Conservation (phyloP, 2,888 invertebrate genomes). For the Craniophora ligustri region DNA sequence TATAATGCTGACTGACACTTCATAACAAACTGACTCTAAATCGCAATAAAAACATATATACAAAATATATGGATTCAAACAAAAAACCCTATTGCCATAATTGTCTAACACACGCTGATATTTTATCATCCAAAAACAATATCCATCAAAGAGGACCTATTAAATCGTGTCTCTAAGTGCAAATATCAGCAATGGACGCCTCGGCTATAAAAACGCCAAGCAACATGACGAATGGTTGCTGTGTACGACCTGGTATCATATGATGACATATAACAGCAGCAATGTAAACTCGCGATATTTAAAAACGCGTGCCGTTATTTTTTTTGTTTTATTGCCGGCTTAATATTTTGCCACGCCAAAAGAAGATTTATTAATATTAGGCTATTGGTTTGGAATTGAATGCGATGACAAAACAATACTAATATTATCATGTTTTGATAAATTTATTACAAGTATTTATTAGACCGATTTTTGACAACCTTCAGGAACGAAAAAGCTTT, state of each 20-base stretch:
- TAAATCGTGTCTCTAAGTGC: slow-evolving; percentile 53
- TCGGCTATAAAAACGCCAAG: slow-evolving; percentile 59
- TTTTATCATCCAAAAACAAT: slow-evolving; percentile 49
- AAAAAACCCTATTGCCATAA: slow-evolving; percentile 29
- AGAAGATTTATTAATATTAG: slow-evolving; percentile 1
- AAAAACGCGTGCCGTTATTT: slow-evolving; percentile 27
- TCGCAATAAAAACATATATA: slow-evolving; percentile 31
- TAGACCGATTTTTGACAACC: too few species aligned
- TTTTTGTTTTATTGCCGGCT: slow-evolving; percentile 25
- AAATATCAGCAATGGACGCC: slow-evolving; percentile 52
- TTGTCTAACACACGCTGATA: slow-evolving; percentile 43
- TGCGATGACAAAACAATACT: neutral
- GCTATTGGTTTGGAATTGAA: neutral
- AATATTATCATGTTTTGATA: too few species aligned
- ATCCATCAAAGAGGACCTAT: slow-evolving; percentile 39
- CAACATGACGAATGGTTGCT: slow-evolving; percentile 56
- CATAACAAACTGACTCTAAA: slow-evolving; percentile 2
- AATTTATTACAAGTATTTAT: too few species aligned
- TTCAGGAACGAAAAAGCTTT: too few species aligned
- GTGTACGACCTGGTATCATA: slow-evolving; percentile 42
- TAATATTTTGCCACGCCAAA: slow-evolving; percentile 15
- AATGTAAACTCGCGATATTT: slow-evolving; percentile 52
- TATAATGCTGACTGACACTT: slow-evolving; percentile 20
- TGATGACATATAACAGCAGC: slow-evolving; percentile 47
- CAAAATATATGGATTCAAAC: slow-evolving; percentile 29